A percentile compares a stretch with the other conserved stretches of the same genome.
Evolutionary conservation across 1,140 invertebrate genomes (phyloP).

Genomic region (Heliconius himera): DNA sequence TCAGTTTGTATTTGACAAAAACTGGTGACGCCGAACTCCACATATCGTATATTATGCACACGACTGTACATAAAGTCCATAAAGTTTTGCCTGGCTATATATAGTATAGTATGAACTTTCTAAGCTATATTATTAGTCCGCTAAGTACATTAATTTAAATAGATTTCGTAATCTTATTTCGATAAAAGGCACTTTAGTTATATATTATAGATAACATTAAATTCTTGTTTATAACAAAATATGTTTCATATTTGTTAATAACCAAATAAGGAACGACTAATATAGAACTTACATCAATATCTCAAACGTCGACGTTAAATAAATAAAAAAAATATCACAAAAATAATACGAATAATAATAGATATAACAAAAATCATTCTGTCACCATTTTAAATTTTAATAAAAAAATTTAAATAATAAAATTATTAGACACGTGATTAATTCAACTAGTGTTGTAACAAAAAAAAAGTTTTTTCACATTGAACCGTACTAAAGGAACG

Average conservation of each 20-base stretch:
- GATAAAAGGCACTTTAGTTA: constrained; percentile 25
- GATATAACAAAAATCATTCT: not conserved
- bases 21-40: too few relatives aligned
- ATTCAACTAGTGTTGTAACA: not conserved
- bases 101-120: not conserved
- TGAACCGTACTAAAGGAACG: not conserved
- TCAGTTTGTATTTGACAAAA: too few relatives aligned
- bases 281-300: not conserved
- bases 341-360: not conserved
- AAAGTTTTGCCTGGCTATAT: too few relatives aligned
- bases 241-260: not conserved
- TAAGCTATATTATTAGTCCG: not conserved
- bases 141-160: not conserved
- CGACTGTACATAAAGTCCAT: too few relatives aligned
- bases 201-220: not conserved
- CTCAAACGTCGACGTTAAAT: not conserved
- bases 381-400: not conserved
- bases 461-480: not conserved
- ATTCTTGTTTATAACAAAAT: not conserved
- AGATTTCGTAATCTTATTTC: constrained; percentile 5
- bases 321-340: constrained; percentile 6
- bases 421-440: not conserved
- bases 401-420: not conserved
- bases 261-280: not conserved
- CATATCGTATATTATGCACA: too few relatives aligned